phyloP scores from a whole-genome alignment of 2,797 vertebrate genomes.

The Sparus aurata region DNA sequence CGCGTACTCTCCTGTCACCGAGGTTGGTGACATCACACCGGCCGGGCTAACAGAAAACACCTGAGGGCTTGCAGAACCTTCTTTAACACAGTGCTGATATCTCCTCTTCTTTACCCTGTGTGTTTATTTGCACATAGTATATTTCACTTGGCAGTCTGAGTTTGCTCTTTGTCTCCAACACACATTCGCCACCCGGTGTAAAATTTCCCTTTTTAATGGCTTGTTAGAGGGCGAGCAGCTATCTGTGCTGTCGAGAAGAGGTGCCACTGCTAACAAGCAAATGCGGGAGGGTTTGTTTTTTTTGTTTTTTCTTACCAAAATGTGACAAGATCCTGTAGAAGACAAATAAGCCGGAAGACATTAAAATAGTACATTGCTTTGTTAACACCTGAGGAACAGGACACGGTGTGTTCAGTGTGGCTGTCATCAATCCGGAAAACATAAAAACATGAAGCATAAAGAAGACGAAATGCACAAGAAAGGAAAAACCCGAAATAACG shows the following conservation, averaged over 20 bases:
- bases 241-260: conserved; percentile 18
- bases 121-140: conserved; percentile 28
- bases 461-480: neutral
- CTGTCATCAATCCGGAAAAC: neutral
- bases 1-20: neutral
- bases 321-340: conserved; percentile 45
- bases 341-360: conserved; percentile 33
- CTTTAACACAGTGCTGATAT: neutral
- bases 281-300: neutral
- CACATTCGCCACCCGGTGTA: conserved; percentile 17
- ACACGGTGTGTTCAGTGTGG: neutral
- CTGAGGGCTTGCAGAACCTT: neutral
- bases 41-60: conserved; percentile 12
- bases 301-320: conserved; percentile 36
- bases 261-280: conserved; percentile 60
- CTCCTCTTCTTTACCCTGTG: neutral
- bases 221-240: conserved; percentile 58
- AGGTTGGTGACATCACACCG: neutral
- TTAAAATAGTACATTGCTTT: conserved; percentile 22
- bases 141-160: conserved; percentile 40
- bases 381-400: conserved; percentile 10
- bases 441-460: neutral
- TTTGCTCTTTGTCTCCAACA: conserved; percentile 27
- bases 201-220: conserved; percentile 57
- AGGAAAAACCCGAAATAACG: neutral